A percentile compares a stretch with the other conserved stretches of the same genome.
Conservation (phyloP, 2,113 vertebrate species). For the Petroica traversi region DNA sequence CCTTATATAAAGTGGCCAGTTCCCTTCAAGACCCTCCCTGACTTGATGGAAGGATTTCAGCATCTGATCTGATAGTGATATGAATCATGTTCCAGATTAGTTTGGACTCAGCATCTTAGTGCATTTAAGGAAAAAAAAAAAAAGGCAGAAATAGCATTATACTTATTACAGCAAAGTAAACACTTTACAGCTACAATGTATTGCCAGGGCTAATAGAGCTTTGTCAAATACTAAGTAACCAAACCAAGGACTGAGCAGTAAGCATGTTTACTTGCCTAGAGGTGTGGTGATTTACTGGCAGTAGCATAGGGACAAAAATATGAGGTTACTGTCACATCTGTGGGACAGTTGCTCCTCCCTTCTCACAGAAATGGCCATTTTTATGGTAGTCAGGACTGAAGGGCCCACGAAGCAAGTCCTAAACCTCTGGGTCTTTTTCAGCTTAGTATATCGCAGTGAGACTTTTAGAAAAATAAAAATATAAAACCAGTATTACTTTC, state of each 20-base stretch:
- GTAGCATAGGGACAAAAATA: background rate
- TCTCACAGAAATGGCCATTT: background rate
- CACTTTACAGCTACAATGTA: background rate
- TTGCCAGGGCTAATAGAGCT: background rate
- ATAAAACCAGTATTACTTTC: background rate
- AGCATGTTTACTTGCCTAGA: background rate
- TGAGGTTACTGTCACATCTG: fast-evolving
- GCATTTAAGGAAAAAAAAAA: background rate
- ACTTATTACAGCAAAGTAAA: background rate
- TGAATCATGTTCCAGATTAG: background rate
- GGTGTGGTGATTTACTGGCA: background rate
- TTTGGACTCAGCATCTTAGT: background rate
- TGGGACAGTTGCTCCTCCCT: background rate
- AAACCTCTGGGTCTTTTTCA: background rate
- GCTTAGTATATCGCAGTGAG: background rate
- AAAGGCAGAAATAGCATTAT: background rate
- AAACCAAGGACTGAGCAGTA: background rate
- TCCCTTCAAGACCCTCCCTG: too few species aligned
- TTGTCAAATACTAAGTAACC: background rate
- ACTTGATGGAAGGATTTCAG: background rate
- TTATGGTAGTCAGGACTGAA: background rate
- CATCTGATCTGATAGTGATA: background rate
- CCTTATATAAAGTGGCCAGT: background rate
- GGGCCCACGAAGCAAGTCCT: background rate
- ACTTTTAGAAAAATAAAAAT: background rate